Evolutionary conservation across 1,140 invertebrate species (phyloP).

Genomic region (Plectrocnemia conspersa): DNA sequence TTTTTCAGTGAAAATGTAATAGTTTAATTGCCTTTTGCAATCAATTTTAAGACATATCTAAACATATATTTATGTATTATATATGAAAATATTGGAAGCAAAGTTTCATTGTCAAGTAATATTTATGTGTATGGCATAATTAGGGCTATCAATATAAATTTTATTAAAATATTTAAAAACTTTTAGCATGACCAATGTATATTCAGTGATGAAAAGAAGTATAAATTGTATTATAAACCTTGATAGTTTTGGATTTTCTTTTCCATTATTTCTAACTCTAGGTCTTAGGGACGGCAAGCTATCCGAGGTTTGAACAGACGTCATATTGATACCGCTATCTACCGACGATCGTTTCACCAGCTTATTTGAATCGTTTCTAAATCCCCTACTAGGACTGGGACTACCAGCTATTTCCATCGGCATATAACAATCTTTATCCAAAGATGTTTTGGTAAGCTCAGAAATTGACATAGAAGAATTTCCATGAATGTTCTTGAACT

Average conservation of each 20-base stretch:
- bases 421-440: slow-evolving; percentile 29
- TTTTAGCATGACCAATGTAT: not conserved
- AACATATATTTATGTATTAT: no score
- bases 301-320: slow-evolving; percentile 50
- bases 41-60: no score
- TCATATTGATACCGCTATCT: slow-evolving; percentile 80
- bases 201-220: no score
- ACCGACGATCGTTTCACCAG: slow-evolving; percentile 75
- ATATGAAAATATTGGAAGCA: no score
- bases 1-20: no score
- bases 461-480: slow-evolving; percentile 31
- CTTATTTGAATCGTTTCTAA: slow-evolving; percentile 43
- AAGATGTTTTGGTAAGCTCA: slow-evolving; percentile 10
- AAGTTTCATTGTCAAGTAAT: no score
- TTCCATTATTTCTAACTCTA: slow-evolving; percentile 37
- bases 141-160: no score
- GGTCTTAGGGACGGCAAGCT: slow-evolving; percentile 37
- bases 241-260: slow-evolving; percentile 49
- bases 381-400: slow-evolving; percentile 45
- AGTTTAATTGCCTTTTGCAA: no score
- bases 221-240: slow-evolving; percentile 42
- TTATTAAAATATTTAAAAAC: slow-evolving; percentile 13
- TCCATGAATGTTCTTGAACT: slow-evolving; percentile 46
- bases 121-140: no score
- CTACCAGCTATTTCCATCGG: slow-evolving; percentile 37